Percentiles rank a stretch among this genome's conserved stretches.
These are phyloP conservation scores for Sibirionetta formosa DNA, from an alignment of 2,797 vertebrate genomes.

Conservation along the genomic window DNA sequence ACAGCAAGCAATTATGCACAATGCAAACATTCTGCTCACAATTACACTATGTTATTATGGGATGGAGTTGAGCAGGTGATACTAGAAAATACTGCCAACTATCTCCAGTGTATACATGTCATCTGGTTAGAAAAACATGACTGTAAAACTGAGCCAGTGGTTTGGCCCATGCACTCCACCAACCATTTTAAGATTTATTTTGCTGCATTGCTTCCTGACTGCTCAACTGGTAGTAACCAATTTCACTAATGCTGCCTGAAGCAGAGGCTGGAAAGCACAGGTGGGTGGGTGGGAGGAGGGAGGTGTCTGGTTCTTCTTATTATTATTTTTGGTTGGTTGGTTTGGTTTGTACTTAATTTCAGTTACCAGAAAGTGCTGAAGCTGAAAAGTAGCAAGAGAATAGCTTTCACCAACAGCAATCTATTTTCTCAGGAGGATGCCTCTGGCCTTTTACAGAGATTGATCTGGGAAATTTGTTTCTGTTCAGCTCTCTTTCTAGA, in stretches of 20 bases:
- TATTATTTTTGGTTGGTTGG: too few relatives aligned
- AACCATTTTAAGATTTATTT: neutral
- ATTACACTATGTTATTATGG: neutral
- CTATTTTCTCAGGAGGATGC: neutral
- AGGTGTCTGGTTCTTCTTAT: too few relatives aligned
- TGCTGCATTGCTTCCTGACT: neutral
- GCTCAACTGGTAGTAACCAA: neutral
- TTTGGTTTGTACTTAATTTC: neutral
- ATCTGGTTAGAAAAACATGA: slow-evolving; percentile 9
- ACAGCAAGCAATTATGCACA: neutral
- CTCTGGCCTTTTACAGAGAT: neutral
- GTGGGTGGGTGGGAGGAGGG: too few relatives aligned
- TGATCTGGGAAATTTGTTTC: neutral
- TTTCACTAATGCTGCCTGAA: neutral
- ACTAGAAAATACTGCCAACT: neutral
- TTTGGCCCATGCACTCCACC: neutral
- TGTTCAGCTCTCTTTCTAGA: neutral
- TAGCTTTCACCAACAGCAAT: neutral
- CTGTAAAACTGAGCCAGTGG: neutral
- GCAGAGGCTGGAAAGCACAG: neutral
- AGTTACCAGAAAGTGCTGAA: neutral
- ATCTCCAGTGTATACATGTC: neutral
- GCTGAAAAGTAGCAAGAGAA: neutral
- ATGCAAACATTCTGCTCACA: neutral
- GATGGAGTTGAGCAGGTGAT: neutral